Percentiles rank a stretch among this genome's conserved stretches.
These are phyloP conservation scores for Oreonectes daqikongensis DNA, from an alignment of 2,797 vertebrate genomes.

Conservation along the genomic window DNA sequence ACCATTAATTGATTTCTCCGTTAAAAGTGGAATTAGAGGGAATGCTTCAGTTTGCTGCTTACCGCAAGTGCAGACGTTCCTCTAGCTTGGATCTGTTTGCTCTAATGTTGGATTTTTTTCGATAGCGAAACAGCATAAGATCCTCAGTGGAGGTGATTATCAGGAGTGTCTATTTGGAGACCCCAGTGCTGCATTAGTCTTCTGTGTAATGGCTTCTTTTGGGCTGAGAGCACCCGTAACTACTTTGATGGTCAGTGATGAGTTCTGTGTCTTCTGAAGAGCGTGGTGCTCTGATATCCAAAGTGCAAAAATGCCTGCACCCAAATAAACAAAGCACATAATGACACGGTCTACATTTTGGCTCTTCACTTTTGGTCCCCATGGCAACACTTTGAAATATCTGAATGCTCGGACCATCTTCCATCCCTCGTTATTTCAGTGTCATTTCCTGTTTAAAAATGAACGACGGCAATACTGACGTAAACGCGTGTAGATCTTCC, in stretches of 20 bases:
- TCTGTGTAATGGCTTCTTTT: constrained; percentile 27
- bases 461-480: background rate
- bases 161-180: constrained; percentile 23
- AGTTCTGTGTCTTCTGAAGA: constrained; percentile 29
- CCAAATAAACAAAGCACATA: constrained; percentile 48
- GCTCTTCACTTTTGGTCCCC: constrained; percentile 40
- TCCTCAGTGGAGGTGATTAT: constrained; percentile 15
- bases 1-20: constrained; percentile 45
- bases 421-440: constrained; percentile 5
- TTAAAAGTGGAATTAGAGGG: constrained; percentile 20
- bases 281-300: constrained; percentile 2
- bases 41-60: background rate
- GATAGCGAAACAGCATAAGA: constrained; percentile 22
- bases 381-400: constrained; percentile 46
- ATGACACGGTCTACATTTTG: background rate
- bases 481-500: background rate
- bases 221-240: constrained; percentile 22
- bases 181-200: constrained; percentile 25
- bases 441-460: constrained; percentile 1
- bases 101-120: background rate
- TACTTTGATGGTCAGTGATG: constrained; percentile 31
- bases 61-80: constrained; percentile 14
- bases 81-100: background rate
- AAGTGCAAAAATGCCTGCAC: constrained; percentile 36
- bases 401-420: constrained; percentile 20